Evolutionary conservation across 2,888 invertebrate genomes (phyloP).

Genomic region (Ptychoptera contaminata): DNA sequence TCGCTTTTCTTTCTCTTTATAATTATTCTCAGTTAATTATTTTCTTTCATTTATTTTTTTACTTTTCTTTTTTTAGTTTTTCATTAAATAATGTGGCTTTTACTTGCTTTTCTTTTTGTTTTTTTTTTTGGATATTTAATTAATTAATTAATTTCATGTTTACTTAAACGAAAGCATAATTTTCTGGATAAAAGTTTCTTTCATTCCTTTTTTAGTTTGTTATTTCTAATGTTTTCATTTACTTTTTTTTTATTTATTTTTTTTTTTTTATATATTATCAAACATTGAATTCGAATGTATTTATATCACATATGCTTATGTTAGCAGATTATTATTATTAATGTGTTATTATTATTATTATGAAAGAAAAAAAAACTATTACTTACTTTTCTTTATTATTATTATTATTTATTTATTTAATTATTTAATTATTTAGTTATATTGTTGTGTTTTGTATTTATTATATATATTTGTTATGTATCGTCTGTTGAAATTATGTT

Average conservation of each 20-base stretch:
- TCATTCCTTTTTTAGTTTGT: too few species aligned
- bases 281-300: neutral
- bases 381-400: neutral
- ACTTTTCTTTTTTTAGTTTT: too few species aligned
- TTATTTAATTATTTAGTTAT: neutral
- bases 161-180: too few species aligned
- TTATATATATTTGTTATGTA: too few species aligned
- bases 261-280: neutral
- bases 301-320: neutral
- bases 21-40: neutral
- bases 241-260: neutral
- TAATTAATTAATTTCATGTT: neutral
- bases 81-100: neutral
- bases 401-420: neutral
- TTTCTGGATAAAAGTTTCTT: too few species aligned
- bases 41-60: too few species aligned
- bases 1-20: slow-evolving; percentile 1
- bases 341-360: neutral
- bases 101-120: neutral
- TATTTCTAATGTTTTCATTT: too few species aligned
- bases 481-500: too few species aligned
- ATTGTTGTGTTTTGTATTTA: too few species aligned
- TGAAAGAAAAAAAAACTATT: neutral
- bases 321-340: neutral
- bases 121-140: neutral